A percentile compares a stretch with the other conserved stretches of the same genome.
These are phyloP conservation scores for Bombus affinis DNA, from an alignment of 1,140 invertebrate species.

Conservation along the genomic window DNA sequence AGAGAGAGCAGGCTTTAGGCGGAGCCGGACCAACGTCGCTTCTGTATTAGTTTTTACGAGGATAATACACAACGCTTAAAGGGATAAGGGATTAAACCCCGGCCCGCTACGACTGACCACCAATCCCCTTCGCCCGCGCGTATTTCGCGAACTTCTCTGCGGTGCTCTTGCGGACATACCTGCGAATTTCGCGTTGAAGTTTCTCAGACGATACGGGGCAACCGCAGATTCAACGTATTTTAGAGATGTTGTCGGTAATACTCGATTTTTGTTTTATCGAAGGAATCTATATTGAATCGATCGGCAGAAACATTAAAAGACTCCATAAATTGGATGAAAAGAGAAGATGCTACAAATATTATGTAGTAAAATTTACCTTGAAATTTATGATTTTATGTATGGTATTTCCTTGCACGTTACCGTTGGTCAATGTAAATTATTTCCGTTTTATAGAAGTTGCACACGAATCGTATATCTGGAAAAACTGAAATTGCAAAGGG, in stretches of 20 bases:
- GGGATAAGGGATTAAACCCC: constrained; percentile 81
- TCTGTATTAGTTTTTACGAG: constrained; percentile 82
- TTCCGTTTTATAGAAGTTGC: no score
- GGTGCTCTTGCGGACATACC: neutral
- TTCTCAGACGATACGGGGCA: neutral
- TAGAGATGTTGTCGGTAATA: neutral
- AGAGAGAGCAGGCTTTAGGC: constrained; percentile 75
- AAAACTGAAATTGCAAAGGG: no score
- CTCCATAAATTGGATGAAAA: neutral
- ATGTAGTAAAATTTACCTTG: neutral
- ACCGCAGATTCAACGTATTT: neutral
- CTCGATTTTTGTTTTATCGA: neutral
- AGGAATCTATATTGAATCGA: neutral
- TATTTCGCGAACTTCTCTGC: constrained; percentile 37
- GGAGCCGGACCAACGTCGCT: constrained; percentile 64
- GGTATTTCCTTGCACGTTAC: no score
- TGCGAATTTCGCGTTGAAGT: neutral
- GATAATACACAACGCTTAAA: constrained; percentile 83
- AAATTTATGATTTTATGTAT: neutral
- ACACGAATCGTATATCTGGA: no score
- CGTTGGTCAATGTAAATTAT: no score
- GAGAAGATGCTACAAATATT: neutral
- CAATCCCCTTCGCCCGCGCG: constrained; percentile 50
- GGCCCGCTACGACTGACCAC: constrained; percentile 74
- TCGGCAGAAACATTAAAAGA: neutral